Conservation (phyloP, 1,140 invertebrate species). For the Anastrepha obliqua region DNA sequence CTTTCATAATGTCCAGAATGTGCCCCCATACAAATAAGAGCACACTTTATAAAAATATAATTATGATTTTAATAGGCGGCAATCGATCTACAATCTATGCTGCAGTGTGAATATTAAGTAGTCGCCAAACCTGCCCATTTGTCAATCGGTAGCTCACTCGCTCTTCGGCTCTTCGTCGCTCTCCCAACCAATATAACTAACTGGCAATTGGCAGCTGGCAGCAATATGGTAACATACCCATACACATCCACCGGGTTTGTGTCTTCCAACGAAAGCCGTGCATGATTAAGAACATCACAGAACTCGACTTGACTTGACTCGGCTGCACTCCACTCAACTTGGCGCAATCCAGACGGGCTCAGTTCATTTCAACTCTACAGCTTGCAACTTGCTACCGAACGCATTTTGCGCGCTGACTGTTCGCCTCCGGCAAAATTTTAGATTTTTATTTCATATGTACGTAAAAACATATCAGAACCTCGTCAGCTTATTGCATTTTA, state of each 20-base stretch:
- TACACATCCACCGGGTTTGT: constrained; percentile 1
- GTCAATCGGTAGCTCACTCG: constrained; percentile 31
- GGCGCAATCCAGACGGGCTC: constrained; percentile 1
- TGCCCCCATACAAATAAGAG: background rate
- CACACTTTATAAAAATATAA: constrained; percentile 52
- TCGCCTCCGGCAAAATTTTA: constrained; percentile 33
- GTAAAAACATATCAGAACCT: constrained; percentile 33
- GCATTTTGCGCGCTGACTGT: constrained; percentile 29
- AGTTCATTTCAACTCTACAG: constrained; percentile 21
- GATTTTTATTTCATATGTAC: constrained; percentile 38
- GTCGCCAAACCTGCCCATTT: constrained; percentile 52
- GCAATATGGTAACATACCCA: constrained; percentile 33
- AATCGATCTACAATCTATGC: constrained; percentile 52
- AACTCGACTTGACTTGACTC: constrained; percentile 40
- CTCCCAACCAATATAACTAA: constrained; percentile 1
- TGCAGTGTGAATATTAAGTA: constrained; percentile 52
- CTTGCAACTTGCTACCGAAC: constrained; percentile 36
- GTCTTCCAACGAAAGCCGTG: constrained; percentile 5
- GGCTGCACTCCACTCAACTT: background rate
- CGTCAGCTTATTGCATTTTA: constrained; percentile 37
- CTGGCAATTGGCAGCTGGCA: constrained; percentile 51
- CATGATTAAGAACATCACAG: constrained; percentile 52
- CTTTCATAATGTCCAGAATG: background rate
- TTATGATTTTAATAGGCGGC: constrained; percentile 53
- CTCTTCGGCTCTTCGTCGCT: background rate